These are phyloP conservation scores for Plemyria rubiginata DNA, from an alignment of 2,888 invertebrate species.

Conservation along the genomic window DNA sequence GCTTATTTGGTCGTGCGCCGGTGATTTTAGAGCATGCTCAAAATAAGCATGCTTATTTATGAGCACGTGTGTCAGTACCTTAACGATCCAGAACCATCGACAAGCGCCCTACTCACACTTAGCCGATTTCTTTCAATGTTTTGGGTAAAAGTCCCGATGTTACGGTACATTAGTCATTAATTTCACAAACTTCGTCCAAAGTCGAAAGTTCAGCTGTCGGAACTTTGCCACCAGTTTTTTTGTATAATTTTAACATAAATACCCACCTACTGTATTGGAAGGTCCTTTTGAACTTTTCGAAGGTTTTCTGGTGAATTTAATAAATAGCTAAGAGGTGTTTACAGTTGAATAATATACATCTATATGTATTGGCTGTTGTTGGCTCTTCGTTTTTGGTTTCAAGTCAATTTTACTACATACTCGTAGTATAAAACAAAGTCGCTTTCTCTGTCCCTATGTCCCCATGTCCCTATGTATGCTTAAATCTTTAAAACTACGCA, in stretches of 20 bases:
- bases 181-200: constrained; percentile 40
- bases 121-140: constrained; percentile 17
- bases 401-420: too few species aligned
- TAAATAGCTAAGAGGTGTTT: not conserved
- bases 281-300: constrained; percentile 26
- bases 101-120: not conserved
- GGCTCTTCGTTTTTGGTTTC: not conserved
- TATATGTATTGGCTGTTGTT: constrained; percentile 11
- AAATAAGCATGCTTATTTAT: too few species aligned
- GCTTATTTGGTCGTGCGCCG: too few species aligned
- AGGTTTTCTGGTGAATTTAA: constrained; percentile 20
- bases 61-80: too few species aligned
- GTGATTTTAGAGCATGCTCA: too few species aligned
- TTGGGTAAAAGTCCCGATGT: constrained; percentile 37
- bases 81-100: not conserved
- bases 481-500: too few species aligned
- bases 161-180: constrained; percentile 52
- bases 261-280: constrained; percentile 27
- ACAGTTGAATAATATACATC: not conserved
- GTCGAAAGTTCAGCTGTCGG: constrained; percentile 29
- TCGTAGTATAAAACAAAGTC: too few species aligned
- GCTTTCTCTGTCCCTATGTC: too few species aligned
- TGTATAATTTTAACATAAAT: constrained; percentile 42
- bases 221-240: constrained; percentile 28
- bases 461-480: too few species aligned